phyloP scores from a whole-genome alignment of 2,797 vertebrate genomes.

The Acrocephalus scirpaceus region DNA sequence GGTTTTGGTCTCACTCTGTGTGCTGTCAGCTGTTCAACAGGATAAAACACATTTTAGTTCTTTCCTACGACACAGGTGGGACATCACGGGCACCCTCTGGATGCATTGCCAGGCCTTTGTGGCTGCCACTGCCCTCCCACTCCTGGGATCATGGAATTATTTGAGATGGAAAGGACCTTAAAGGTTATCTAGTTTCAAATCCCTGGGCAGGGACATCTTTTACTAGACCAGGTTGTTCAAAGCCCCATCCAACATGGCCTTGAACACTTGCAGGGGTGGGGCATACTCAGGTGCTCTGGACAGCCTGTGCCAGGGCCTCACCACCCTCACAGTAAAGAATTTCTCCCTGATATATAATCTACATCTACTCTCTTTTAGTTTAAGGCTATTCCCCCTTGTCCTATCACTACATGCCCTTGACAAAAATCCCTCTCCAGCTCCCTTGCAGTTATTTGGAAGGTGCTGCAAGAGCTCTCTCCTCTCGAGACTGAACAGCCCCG shows the following conservation, averaged over 20 bases:
- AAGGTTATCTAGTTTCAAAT: neutral
- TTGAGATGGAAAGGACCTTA: neutral
- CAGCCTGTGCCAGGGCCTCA: neutral
- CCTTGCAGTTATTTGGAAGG: neutral
- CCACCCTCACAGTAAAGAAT: neutral
- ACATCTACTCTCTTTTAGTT: neutral
- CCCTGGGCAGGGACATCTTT: neutral
- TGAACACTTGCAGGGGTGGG: neutral
- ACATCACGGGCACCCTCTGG: neutral
- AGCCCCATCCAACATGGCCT: neutral
- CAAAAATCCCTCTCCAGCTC: neutral
- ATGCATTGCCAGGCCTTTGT: neutral
- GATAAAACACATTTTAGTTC: neutral
- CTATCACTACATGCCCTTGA: neutral
- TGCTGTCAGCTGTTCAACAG: no score
- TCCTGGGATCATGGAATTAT: neutral
- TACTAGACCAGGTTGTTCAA: neutral
- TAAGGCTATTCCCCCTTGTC: neutral
- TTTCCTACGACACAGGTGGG: neutral
- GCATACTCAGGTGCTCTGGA: neutral
- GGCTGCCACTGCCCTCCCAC: neutral
- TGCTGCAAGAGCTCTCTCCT: neutral
- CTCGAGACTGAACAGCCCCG: neutral
- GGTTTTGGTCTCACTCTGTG: rapidly evolving
- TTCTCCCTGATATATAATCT: neutral